These are phyloP conservation scores for Paradisaea rubra DNA, from an alignment of 2,113 vertebrate genomes.

Conservation along the genomic window DNA sequence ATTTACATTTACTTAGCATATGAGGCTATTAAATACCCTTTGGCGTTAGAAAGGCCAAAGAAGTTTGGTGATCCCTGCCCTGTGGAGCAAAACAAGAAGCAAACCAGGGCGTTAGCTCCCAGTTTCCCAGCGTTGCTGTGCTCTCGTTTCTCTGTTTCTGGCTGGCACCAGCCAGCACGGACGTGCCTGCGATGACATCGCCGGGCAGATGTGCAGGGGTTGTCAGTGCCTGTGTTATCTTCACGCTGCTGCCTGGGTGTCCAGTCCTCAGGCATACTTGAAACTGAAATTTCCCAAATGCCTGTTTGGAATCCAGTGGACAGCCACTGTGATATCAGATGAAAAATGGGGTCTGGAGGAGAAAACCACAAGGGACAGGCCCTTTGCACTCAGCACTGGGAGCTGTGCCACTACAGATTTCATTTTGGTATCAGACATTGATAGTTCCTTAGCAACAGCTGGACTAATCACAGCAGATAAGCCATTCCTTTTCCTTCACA, in stretches of 20 bases:
- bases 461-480: conserved; percentile 20
- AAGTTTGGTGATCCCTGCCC: background rate
- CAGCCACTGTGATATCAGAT: background rate
- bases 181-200: background rate
- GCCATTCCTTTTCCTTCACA: background rate
- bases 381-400: background rate
- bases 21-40: background rate
- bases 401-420: background rate
- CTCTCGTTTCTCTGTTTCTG: background rate
- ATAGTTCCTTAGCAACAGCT: conserved; percentile 38
- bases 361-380: background rate
- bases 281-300: background rate
- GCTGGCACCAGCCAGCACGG: background rate
- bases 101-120: background rate
- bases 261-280: background rate
- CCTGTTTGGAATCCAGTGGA: background rate
- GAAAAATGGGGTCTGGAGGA: background rate
- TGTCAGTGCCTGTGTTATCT: background rate
- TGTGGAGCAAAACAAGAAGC: background rate
- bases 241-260: background rate
- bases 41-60: background rate
- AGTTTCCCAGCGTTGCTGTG: background rate
- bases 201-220: background rate
- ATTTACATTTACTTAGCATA: fast-evolving
- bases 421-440: background rate